Evolutionary conservation across 2,113 vertebrate genomes (phyloP), one percentile per base, ranked within the genome.

Genomic region (Pangasianodon hypophthalmus): DNA sequence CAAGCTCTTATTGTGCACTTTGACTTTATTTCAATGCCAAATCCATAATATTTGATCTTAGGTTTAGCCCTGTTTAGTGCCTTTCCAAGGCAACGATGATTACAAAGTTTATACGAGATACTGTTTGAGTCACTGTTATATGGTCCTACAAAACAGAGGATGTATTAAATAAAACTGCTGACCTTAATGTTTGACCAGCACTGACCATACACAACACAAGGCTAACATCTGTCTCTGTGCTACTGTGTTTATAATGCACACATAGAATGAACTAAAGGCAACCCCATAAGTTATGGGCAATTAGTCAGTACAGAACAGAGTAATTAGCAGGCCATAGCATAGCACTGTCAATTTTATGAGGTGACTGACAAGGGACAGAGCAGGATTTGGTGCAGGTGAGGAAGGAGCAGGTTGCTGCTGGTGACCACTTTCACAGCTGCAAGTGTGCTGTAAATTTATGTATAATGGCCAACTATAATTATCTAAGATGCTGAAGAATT

Each of bases 311-410:
- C 86, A 93, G 94, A 92, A 83, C 77, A 71, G 48, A 87, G 62
- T 62, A 90, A 90, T 87, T 87, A 90, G 77, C 79, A 62, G 50
- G 37, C 77, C 11, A 18, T 90, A 79, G 60, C 37, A 71, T 46
- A 50, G 77, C 56, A 80, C 77, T 90, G 89, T 84, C 85, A 87
- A 50, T 60, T 69, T 87, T 87, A 87, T 83, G 89, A 90, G 95
- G 96, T 96, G 96, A 94, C 91, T 95, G 96, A 96, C 92, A 94
- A 90, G 94, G 94, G 93, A 94, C 95, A 95, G 95, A 92, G 87
- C 92, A 90, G 86, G 91, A 80, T 90, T 86, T 54, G 16, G 62
- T 44, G 93, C 95, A 95, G 95, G 95, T 96, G 94, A 94, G 92
- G 85, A 92, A 91, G 92, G 92, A 94, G 93, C 94, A 93, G 94